Base-by-base conservation (phyloP, 2,888 invertebrate species). In the Temnothorax ravouxi region DNA sequence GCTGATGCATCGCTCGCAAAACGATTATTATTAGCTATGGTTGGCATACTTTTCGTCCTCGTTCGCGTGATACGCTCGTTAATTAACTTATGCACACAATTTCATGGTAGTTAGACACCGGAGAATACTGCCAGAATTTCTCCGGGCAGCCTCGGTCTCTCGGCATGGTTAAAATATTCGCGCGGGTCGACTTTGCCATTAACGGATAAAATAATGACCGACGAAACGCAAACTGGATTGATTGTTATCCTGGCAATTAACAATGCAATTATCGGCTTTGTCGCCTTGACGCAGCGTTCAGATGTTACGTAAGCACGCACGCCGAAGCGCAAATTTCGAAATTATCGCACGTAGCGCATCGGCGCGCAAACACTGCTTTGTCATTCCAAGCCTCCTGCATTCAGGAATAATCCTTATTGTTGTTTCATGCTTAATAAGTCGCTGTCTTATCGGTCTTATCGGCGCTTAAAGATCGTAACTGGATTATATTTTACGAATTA, bases 41-140 rank as follows among this genome's bases (percentile, higher is more conserved):
- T 54, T 18, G 64, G 64, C 52, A 64, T 64, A 59, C 38, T 79
- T 61, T 80, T 80, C 71, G 25, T 59, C 38, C n/a, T 61, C 25
- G 21, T 25, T 25, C 47, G 38, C 38, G 18, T 29, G 69, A 80
- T 80, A 21, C 59, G 2, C 47, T 47, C 8, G 56, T 79, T 67
- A 67, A 67, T 59, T 61, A 80, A 71, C 47, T 79, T 71, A 79
- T 69, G 44, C n/a, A 61, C 50, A 71, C 56, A 71, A 71, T 80
- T 79, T 79, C 59, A 79, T 21, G 34, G 59, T 34, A 59, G 34
- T 47, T 79, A 67, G 34, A 69, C 38, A 18, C 11, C 21, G 29
- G 50, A 50, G 62, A 77, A 56, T 15, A 66, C 38, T 18, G 44
- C 56, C 29, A 67, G 44, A 67, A 71, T 61, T 71, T 61, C 59